A percentile compares a stretch with the other conserved stretches of the same genome.
Evolutionary conservation across 2,888 invertebrate species (phyloP).

Genomic region (Athripsodes cinereus): DNA sequence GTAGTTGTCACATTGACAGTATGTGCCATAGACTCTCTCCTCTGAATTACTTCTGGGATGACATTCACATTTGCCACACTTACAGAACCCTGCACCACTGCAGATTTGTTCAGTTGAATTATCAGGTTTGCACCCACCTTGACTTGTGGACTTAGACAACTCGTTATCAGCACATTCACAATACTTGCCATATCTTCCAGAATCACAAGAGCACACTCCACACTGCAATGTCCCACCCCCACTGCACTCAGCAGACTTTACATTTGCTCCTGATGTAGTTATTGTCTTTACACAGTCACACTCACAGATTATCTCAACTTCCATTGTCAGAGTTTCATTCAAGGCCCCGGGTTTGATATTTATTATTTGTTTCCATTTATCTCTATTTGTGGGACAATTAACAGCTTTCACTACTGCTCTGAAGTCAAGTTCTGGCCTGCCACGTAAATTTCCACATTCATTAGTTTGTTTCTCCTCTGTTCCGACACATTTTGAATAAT

Average conservation of each 20-base stretch:
- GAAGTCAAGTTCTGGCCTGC: slow-evolving; percentile 53
- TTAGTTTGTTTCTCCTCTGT: slow-evolving; percentile 38
- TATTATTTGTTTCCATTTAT: slow-evolving; percentile 46
- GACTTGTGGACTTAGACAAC: slow-evolving; percentile 32
- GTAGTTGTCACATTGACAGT: slow-evolving; percentile 73
- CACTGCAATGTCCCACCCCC: slow-evolving; percentile 49
- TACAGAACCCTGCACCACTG: slow-evolving; percentile 61
- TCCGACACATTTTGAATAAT: slow-evolving; percentile 44
- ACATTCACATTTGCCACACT: slow-evolving; percentile 54
- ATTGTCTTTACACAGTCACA: slow-evolving; percentile 62
- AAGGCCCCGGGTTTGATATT: slow-evolving; percentile 66
- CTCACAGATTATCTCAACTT: slow-evolving; percentile 63
- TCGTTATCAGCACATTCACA: slow-evolving; percentile 38
- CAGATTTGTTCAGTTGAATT: slow-evolving; percentile 37
- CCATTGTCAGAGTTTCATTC: slow-evolving; percentile 60
- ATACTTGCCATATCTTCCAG: slow-evolving; percentile 37
- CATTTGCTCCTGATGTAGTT: slow-evolving; percentile 27
- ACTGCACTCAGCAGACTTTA: slow-evolving; percentile 37
- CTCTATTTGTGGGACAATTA: slow-evolving; percentile 52
- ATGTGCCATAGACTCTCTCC: slow-evolving; percentile 53
- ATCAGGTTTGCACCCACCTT: slow-evolving; percentile 28
- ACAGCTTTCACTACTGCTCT: slow-evolving; percentile 49
- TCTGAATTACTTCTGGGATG: slow-evolving; percentile 35
- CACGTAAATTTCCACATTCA: slow-evolving; percentile 54
- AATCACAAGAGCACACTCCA: slow-evolving; percentile 55